These are phyloP conservation scores for Diplosoma virens DNA, from an alignment of 23 tunicate genomes.

Conservation along the genomic window DNA sequence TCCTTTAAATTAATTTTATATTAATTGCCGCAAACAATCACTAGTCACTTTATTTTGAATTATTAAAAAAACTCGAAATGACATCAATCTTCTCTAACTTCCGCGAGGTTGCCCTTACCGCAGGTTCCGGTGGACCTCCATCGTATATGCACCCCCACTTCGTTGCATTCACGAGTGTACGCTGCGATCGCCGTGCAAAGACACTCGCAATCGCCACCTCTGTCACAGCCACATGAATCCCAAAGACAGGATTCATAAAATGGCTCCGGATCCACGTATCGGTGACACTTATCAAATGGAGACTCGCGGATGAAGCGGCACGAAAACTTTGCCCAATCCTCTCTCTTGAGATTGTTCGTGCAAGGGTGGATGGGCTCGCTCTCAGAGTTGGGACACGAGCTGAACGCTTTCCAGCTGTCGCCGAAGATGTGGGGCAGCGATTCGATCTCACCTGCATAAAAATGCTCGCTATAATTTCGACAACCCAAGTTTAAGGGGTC, in stretches of 20 bases:
- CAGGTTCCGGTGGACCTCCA: conserved; percentile 93
- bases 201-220: conserved; percentile 98
- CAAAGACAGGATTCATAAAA: conserved; percentile 84
- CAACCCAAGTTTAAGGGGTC: neutral
- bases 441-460: conserved; percentile 60
- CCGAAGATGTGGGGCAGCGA: conserved; percentile 58
- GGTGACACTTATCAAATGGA: conserved; percentile 77
- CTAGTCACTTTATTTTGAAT: no score
- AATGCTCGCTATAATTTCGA: neutral
- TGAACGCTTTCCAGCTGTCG: conserved; percentile 78
- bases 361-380: conserved; percentile 90
- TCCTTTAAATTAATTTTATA: no score
- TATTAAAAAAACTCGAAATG: no score
- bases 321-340: conserved; percentile 78
- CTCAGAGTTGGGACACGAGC: conserved; percentile 84
- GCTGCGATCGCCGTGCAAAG: conserved; percentile 91
- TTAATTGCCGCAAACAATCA: no score
- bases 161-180: conserved; percentile 81
- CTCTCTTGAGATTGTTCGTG: conserved; percentile 60
- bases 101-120: conserved; percentile 58
- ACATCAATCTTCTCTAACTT: no score
- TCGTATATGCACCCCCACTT: conserved; percentile 63
- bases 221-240: conserved; percentile 97
- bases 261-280: conserved; percentile 74
- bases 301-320: conserved; percentile 57